phyloP scores from a whole-genome alignment of 1,140 invertebrate species.

The Paraescarpia echinospica region DNA sequence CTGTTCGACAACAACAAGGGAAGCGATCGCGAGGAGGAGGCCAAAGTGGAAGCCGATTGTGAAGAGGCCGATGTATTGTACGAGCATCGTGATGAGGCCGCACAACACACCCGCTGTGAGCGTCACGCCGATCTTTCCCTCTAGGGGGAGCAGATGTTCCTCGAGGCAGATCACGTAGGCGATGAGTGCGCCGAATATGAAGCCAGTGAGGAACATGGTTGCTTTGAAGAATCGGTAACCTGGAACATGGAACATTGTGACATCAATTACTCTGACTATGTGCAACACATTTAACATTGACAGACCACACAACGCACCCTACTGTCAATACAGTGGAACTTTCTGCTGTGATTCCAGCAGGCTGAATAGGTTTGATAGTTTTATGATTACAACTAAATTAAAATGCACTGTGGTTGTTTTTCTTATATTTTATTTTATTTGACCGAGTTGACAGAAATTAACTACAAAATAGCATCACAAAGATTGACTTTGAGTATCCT shows the following conservation, averaged over 20 bases:
- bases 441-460: not conserved
- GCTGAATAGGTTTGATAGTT: not conserved
- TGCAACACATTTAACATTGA: not conserved
- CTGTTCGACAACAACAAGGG: conserved; percentile 50
- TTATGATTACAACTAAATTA: not conserved
- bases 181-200: conserved; percentile 79
- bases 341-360: not conserved
- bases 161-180: conserved; percentile 79
- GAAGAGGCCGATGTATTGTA: conserved; percentile 81
- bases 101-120: conserved; percentile 75
- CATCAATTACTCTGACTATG: conserved; percentile 8
- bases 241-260: conserved; percentile 60
- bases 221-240: conserved; percentile 87
- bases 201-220: conserved; percentile 85
- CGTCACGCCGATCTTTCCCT: conserved; percentile 75
- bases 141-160: conserved; percentile 71
- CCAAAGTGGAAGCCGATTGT: conserved; percentile 81
- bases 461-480: not conserved
- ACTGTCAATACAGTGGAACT: no score
- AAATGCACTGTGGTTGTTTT: no score
- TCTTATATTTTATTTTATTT: not conserved
- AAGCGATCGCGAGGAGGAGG: conserved; percentile 63
- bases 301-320: not conserved
- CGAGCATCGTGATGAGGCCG: conserved; percentile 76
- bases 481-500: not conserved